Evolutionary conservation across 1,140 invertebrate genomes (phyloP).

Genomic region (Trinorchestia longiramus): DNA sequence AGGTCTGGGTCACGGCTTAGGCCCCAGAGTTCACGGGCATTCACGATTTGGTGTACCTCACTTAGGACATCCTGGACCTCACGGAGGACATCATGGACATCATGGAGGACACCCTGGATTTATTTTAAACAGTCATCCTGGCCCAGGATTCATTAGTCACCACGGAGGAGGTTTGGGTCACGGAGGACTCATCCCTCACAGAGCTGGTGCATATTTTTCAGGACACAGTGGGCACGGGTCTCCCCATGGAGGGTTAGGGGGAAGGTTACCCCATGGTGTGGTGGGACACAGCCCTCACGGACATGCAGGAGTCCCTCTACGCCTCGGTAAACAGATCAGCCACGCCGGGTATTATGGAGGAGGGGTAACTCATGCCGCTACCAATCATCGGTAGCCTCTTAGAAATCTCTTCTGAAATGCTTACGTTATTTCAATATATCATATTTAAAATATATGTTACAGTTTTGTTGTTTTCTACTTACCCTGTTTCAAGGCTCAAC

Average conservation of each 20-base stretch:
- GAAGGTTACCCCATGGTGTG: not conserved
- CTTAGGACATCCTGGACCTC: not conserved
- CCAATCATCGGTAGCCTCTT: not conserved
- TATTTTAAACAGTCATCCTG: not conserved
- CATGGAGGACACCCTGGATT: slow-evolving; percentile 20
- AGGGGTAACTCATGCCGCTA: not conserved
- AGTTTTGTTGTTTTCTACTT: not conserved
- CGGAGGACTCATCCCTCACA: not conserved
- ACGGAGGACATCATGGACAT: not conserved
- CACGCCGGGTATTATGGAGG: not conserved
- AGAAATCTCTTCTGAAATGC: not conserved
- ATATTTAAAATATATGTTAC: not conserved
- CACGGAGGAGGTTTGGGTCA: not conserved
- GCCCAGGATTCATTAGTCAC: slow-evolving; percentile 31
- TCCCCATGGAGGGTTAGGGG: not conserved
- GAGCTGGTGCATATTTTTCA: not conserved
- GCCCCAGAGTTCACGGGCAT: not conserved
- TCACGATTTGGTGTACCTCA: not conserved
- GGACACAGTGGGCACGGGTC: not conserved
- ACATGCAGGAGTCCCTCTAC: not conserved
- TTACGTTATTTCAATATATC: not conserved
- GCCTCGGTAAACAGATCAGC: not conserved
- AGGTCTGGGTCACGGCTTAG: not conserved
- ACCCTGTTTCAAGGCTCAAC: not conserved
- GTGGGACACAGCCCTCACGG: not conserved